Conservation (phyloP, 1,140 invertebrate species). For the Physella acuta region DNA sequence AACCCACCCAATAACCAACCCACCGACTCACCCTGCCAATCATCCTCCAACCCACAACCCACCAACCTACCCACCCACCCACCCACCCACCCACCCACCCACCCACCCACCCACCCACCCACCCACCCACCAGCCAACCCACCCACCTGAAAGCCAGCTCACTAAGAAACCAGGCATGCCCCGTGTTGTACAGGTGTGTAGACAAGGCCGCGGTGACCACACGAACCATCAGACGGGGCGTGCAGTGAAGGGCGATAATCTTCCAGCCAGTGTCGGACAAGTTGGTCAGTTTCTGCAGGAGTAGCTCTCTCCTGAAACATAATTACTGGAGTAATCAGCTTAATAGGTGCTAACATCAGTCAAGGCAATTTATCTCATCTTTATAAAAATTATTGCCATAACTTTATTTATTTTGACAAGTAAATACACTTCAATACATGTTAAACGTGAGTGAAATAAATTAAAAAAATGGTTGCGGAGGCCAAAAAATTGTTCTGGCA, state of each 20-base stretch:
- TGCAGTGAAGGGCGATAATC: conserved; percentile 30
- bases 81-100: neutral
- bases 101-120: neutral
- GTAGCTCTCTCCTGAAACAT: neutral
- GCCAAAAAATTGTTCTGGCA: no score
- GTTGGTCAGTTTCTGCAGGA: conserved; percentile 21
- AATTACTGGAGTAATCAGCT: no score
- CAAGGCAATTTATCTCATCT: no score
- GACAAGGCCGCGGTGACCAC: conserved; percentile 24
- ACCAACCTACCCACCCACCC: neutral
- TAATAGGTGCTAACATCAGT: no score
- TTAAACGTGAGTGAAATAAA: no score
- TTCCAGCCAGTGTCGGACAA: conserved; percentile 30
- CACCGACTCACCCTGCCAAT: no score
- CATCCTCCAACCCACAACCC: no score
- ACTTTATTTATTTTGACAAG: no score
- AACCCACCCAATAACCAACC: conserved; percentile 1
- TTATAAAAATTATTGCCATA: no score
- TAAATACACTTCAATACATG: no score
- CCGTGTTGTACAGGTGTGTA: conserved; percentile 32
- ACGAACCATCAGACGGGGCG: conserved; percentile 25
- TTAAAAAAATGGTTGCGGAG: no score
- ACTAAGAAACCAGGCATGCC: conserved; percentile 42
- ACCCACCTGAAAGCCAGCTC: conserved; percentile 27
- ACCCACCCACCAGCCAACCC: neutral